Percentiles rank a stretch among this genome's conserved stretches.
Conservation (phyloP, 1,140 invertebrate species). For the Marisa cornuarietis region DNA sequence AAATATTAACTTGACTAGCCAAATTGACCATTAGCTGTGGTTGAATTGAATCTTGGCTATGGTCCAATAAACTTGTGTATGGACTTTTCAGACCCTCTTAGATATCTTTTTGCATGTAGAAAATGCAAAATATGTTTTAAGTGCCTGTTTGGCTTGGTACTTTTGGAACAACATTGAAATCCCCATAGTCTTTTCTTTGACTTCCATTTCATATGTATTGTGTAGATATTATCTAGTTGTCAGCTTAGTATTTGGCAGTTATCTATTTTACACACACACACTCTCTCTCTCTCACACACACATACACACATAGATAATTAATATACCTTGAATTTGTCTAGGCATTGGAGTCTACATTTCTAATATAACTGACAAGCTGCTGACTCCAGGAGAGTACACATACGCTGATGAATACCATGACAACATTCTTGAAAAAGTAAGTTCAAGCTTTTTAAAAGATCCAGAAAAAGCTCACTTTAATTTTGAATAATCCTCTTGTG, state of each 20-base stretch:
- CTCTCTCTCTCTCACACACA: not conserved
- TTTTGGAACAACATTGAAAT: not conserved
- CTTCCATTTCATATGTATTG: not conserved
- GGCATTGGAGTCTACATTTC: conserved; percentile 63
- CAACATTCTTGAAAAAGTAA: conserved; percentile 53
- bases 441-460: not conserved
- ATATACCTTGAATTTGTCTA: not conserved
- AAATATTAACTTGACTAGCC: too few species aligned
- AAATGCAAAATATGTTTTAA: too few species aligned
- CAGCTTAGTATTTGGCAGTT: not conserved
- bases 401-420: conserved; percentile 61
- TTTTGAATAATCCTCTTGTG: too few species aligned
- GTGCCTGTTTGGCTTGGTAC: too few species aligned
- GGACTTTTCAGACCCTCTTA: too few species aligned
- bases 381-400: conserved; percentile 61
- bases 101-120: too few species aligned
- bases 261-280: not conserved
- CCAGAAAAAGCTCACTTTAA: too few species aligned
- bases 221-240: not conserved
- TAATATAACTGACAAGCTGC: conserved; percentile 59
- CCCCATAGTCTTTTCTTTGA: not conserved
- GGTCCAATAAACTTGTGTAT: too few species aligned
- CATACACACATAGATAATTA: too few species aligned
- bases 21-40: too few species aligned
- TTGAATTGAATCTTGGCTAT: too few species aligned